A percentile compares a stretch with the other conserved stretches of the same genome.
Evolutionary conservation across 92 coral and sea anemone species (phyloP).

Genomic region (Bergia puertoricense): DNA sequence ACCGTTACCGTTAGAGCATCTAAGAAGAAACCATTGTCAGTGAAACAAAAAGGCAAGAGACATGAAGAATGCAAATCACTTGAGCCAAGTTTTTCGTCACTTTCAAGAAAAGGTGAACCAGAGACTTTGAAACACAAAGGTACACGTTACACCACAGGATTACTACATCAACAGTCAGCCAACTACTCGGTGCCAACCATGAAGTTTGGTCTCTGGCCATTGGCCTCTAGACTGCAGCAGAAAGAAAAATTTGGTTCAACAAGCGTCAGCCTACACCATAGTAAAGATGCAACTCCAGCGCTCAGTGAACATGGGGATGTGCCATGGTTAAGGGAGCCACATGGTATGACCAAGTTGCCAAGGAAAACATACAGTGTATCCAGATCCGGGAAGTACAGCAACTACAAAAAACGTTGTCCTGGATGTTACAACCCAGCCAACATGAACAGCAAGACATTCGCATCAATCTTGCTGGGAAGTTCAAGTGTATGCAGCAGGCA

Average conservation of each 20-base stretch:
- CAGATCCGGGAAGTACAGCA: neutral
- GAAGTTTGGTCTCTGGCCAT: neutral
- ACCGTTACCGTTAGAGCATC: neutral
- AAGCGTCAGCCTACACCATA: neutral
- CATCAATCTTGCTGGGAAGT: conserved; percentile 1
- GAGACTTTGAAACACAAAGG: neutral
- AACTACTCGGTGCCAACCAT: neutral
- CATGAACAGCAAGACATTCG: conserved; percentile 29
- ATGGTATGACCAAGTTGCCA: neutral
- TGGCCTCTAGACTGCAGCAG: neutral
- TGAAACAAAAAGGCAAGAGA: neutral
- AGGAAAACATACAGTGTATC: neutral
- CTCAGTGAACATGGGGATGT: neutral
- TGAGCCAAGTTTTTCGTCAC: neutral
- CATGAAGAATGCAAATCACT: neutral
- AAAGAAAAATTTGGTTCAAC: neutral
- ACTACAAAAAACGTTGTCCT: neutral
- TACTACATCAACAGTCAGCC: neutral
- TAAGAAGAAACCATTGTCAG: neutral
- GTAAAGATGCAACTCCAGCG: neutral
- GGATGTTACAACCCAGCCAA: neutral
- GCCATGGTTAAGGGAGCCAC: neutral
- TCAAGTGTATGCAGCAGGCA: conserved; percentile 20
- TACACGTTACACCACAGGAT: neutral
- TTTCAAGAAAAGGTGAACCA: neutral